Base-by-base conservation (phyloP, 1,140 invertebrate genomes). In the Drosophila nikananu region DNA sequence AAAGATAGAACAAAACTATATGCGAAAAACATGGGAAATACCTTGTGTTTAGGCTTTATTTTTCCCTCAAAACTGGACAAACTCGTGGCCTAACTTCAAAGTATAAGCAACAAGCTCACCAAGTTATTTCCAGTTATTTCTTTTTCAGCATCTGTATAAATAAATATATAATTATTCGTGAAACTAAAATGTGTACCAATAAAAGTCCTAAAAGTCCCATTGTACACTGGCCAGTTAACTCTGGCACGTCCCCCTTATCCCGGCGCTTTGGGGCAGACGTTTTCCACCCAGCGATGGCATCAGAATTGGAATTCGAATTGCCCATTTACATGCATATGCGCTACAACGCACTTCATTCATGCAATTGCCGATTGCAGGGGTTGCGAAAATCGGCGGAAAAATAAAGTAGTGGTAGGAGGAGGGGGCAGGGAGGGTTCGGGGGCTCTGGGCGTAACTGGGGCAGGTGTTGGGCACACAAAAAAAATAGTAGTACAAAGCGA, bases 251-350 rank as follows among this genome's bases (percentile, higher is more conserved):
- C 42, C 46, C 17, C 21, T 25, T 42, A 25, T 25, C n/a, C 35
- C 25, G 23, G 13, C 19, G n/a, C 57, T 52, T 19, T 52, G 19
- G 49, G 52, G 54, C 61, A 52, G 44, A 49, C 67, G 65, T 77
- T 77, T 42, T 32, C 63, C 42, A 51, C 19, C 54, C 46, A 13
- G 39, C 73, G 73, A 76, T 62, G 64, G 78, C 59, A 79, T 82
- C 75, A 63, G 66, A 86, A 86, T 86, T 86, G 77, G 67, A 84
- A 84, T 84, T 84, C 70, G 76, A 86, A 86, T 86, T 86, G 82
- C 68, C 79, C 81, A 86, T 86, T 86, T 86, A 86, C 83, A 86
- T 86, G 83, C 83, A 86, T 86, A 86, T 86, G 83, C 70, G 79
- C 65, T 71, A 58, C 75, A 86, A 86, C 83, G 83, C 83, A 86